A percentile compares a stretch with the other conserved stretches of the same genome.
Conservation (phyloP, 2,888 invertebrate species). For the Scaptodrosophila latifasciaeformis region DNA sequence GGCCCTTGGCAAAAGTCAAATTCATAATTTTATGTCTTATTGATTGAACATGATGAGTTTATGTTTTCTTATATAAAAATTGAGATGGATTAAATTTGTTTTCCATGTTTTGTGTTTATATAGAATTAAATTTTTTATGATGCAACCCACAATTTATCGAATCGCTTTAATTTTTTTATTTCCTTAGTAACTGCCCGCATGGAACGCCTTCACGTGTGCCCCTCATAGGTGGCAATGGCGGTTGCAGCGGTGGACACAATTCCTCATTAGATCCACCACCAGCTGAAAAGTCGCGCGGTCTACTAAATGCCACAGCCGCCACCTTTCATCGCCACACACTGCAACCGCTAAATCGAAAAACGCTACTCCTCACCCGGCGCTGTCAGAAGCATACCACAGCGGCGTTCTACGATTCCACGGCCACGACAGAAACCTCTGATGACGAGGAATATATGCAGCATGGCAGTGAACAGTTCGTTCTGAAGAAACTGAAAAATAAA, state of each 20-base stretch:
- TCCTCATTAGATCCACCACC: not conserved
- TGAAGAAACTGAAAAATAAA: conserved; percentile 47
- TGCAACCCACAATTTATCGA: too few relatives aligned
- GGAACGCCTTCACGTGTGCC: conserved; percentile 87
- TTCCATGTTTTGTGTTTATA: conserved; percentile 23
- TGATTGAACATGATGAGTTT: conserved; percentile 39
- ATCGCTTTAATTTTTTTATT: conserved; percentile 16
- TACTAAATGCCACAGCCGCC: conserved; percentile 61
- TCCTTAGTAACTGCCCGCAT: conserved; percentile 76
- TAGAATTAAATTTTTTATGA: conserved; percentile 54
- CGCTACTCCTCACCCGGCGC: conserved; percentile 45
- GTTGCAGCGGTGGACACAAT: conserved; percentile 6
- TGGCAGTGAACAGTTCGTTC: conserved; percentile 57
- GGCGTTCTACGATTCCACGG: conserved; percentile 51
- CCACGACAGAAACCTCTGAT: conserved; percentile 65
- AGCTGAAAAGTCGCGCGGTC: conserved; percentile 44
- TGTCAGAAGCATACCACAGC: conserved; percentile 53
- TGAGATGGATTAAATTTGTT: conserved; percentile 23
- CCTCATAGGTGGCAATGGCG: conserved; percentile 76
- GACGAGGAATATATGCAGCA: conserved; percentile 65
- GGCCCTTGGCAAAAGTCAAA: too few relatives aligned
- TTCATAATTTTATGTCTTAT: conserved; percentile 46
- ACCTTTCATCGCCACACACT: conserved; percentile 64
- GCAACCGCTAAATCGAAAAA: conserved; percentile 57
- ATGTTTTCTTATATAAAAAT: not conserved